These are phyloP conservation scores for Nyctalus aviator DNA, from an alignment of 2,797 vertebrate genomes.

Conservation along the genomic window DNA sequence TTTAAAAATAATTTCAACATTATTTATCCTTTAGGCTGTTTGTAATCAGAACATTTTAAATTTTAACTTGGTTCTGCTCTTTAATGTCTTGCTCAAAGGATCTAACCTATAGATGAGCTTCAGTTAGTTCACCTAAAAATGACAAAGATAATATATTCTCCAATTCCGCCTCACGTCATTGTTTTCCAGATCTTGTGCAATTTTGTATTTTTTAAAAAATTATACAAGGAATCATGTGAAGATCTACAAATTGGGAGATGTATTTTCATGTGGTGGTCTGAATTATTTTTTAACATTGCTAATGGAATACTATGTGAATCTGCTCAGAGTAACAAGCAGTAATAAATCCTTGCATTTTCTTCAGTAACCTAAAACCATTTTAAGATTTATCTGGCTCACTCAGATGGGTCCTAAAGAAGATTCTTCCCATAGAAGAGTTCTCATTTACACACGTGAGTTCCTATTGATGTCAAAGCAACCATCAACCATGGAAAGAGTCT, in stretches of 20 bases:
- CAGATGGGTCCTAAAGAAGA: conserved; percentile 60
- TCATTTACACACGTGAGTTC: conserved; percentile 69
- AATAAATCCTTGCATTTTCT: conserved; percentile 58
- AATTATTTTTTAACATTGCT: conserved; percentile 37
- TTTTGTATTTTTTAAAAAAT: neutral
- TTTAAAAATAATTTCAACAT: neutral
- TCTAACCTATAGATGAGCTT: neutral
- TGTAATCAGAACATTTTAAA: neutral
- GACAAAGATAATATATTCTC: neutral
- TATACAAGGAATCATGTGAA: neutral
- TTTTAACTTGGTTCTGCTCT: neutral
- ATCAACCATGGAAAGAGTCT: conserved; percentile 60
- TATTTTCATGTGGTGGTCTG: conserved; percentile 16
- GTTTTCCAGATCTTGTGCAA: neutral
- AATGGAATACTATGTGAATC: conserved; percentile 27
- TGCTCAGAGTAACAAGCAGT: neutral
- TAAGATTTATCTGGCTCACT: conserved; percentile 67
- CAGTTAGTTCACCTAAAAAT: neutral
- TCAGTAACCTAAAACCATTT: conserved; percentile 37
- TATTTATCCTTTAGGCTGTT: neutral
- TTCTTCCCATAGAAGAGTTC: conserved; percentile 60
- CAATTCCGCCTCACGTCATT: neutral
- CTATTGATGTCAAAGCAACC: conserved; percentile 71
- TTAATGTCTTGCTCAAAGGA: neutral
- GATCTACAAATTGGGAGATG: neutral